A percentile compares a stretch with the other conserved stretches of the same genome.
Evolutionary conservation across 2,888 invertebrate species (phyloP).

Genomic region (Cepaea hortensis): DNA sequence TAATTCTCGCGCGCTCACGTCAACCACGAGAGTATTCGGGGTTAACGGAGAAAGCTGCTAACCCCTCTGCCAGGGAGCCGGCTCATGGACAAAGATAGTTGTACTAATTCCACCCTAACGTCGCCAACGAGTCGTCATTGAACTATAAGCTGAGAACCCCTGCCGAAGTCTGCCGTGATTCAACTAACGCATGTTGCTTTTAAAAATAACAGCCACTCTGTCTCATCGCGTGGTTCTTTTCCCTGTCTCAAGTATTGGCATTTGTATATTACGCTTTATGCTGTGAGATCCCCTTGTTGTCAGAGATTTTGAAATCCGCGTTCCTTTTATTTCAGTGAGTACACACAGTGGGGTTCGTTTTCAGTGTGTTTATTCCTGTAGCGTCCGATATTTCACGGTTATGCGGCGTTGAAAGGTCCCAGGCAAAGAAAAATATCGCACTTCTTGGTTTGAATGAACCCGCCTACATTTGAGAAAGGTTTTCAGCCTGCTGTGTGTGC

Average conservation of each 20-base stretch:
- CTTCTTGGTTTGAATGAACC: neutral
- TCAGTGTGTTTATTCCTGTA: neutral
- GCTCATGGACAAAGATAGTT: neutral
- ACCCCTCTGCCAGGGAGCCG: too few species aligned
- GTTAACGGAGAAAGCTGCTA: neutral
- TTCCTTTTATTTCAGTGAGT: neutral
- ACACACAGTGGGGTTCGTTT: neutral
- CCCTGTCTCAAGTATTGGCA: neutral
- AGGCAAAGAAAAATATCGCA: slow-evolving; percentile 2
- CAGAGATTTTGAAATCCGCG: neutral
- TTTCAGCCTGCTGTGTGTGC: neutral
- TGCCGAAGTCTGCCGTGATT: too few species aligned
- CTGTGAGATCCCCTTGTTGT: neutral
- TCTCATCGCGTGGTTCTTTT: too few species aligned
- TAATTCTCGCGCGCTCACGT: too few species aligned
- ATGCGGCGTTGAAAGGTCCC: neutral
- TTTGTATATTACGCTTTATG: neutral
- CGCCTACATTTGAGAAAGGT: neutral
- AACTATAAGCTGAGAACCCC: too few species aligned
- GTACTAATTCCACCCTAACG: too few species aligned
- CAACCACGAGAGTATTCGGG: too few species aligned
- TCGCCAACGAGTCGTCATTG: too few species aligned
- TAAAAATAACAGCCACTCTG: too few species aligned
- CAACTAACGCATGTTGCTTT: too few species aligned
- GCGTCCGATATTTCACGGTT: neutral